A percentile compares a stretch with the other conserved stretches of the same genome.
These are phyloP conservation scores for Peromyscus eremicus DNA, from an alignment of 2,797 vertebrate species.

Conservation along the genomic window DNA sequence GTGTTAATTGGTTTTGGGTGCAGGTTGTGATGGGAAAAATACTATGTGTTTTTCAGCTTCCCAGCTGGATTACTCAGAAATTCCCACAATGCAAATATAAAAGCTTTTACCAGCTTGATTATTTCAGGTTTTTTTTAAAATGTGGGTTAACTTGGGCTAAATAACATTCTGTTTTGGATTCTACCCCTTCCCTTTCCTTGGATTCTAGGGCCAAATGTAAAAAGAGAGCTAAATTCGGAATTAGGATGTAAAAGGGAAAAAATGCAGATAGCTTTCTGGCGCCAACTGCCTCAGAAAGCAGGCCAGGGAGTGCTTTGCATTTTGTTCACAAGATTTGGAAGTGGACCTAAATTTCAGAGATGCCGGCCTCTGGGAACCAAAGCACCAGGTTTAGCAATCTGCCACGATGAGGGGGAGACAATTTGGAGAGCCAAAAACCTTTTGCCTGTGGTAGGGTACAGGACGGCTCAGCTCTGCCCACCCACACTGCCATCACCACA, in stretches of 20 bases:
- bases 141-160: conserved; percentile 75
- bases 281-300: conserved; percentile 70
- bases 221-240: conserved; percentile 86
- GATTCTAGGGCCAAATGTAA: conserved; percentile 81
- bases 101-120: conserved; percentile 64
- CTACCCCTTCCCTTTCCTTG: conserved; percentile 52
- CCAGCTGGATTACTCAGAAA: conserved; percentile 74
- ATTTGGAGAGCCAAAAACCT: conserved; percentile 72
- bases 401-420: conserved; percentile 76
- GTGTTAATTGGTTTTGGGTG: conserved; percentile 39
- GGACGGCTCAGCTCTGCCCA: conserved; percentile 75
- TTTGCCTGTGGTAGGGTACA: conserved; percentile 78
- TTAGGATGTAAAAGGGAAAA: conserved; percentile 88
- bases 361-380: conserved; percentile 90
- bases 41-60: conserved; percentile 39
- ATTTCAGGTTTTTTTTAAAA: conserved; percentile 70
- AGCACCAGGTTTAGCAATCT: conserved; percentile 83
- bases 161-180: conserved; percentile 74
- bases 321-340: conserved; percentile 89
- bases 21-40: conserved; percentile 46
- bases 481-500: conserved; percentile 78
- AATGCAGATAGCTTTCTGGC: conserved; percentile 88
- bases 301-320: conserved; percentile 86
- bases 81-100: conserved; percentile 66
- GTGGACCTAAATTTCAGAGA: conserved; percentile 88